phyloP scores from a whole-genome alignment of 2,888 invertebrate genomes.

The Phalangium opilio region DNA sequence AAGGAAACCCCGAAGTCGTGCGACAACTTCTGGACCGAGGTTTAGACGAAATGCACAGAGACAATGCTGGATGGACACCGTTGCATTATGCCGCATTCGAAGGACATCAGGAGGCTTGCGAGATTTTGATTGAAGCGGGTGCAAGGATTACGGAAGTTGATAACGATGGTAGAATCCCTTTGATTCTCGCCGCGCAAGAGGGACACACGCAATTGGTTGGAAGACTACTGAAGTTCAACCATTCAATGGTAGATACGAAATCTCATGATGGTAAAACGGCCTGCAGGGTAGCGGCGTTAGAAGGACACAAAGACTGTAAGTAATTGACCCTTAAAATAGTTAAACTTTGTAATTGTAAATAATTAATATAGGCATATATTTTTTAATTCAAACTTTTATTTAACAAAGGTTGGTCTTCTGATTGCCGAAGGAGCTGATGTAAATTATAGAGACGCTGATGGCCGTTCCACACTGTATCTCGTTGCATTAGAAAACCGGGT shows the following conservation, averaged over 20 bases:
- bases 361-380: neutral
- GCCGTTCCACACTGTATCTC: slow-evolving; percentile 78
- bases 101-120: slow-evolving; percentile 68
- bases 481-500: slow-evolving; percentile 43
- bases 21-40: slow-evolving; percentile 72
- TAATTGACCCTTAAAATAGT: neutral
- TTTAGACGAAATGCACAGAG: slow-evolving; percentile 42
- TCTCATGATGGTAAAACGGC: slow-evolving; percentile 69
- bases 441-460: slow-evolving; percentile 79
- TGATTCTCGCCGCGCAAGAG: slow-evolving; percentile 77
- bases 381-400: neutral
- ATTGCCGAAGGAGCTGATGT: slow-evolving; percentile 60
- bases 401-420: slow-evolving; percentile 37
- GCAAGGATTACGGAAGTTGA: slow-evolving; percentile 76
- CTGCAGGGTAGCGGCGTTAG: slow-evolving; percentile 52
- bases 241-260: slow-evolving; percentile 61
- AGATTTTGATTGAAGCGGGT: slow-evolving; percentile 66
- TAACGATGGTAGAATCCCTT: slow-evolving; percentile 66
- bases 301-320: slow-evolving; percentile 57
- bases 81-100: slow-evolving; percentile 91
- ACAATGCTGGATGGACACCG: slow-evolving; percentile 95
- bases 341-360: neutral
- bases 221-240: slow-evolving; percentile 53
- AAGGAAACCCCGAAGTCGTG: slow-evolving; percentile 55
- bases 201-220: slow-evolving; percentile 55